Evolutionary conservation across 2,113 vertebrate genomes (phyloP).

Genomic region (Pseudopodoces humilis): DNA sequence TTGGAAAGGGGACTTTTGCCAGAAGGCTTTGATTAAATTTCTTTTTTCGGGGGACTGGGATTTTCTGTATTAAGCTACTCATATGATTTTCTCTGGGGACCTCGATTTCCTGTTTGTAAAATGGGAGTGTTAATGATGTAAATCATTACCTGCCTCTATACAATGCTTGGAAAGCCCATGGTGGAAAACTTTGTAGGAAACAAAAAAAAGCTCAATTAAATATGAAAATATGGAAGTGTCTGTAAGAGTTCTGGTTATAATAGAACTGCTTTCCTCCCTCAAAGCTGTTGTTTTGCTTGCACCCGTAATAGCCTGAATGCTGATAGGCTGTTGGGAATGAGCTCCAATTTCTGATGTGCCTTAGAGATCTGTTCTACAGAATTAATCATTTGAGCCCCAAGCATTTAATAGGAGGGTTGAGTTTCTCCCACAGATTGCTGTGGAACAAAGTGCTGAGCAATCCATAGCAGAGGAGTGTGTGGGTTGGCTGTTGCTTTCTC

Average conservation of each 20-base stretch:
- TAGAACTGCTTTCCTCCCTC: background rate
- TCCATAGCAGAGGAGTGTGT: background rate
- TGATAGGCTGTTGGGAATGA: background rate
- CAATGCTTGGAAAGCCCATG: background rate
- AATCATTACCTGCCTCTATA: background rate
- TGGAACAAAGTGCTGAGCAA: constrained; percentile 42
- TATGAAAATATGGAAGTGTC: background rate
- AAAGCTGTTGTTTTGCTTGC: background rate
- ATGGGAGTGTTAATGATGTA: background rate
- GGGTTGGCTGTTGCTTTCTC: constrained; percentile 31
- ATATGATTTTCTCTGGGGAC: background rate
- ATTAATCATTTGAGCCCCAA: background rate
- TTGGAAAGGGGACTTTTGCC: background rate
- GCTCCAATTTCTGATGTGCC: background rate
- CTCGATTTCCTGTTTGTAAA: background rate
- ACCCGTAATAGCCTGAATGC: background rate
- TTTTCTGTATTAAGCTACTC: background rate
- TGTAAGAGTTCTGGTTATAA: background rate
- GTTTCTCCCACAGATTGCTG: background rate
- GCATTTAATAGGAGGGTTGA: background rate
- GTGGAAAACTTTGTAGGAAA: background rate
- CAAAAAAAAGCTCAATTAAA: constrained; percentile 17
- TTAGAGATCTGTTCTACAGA: background rate
- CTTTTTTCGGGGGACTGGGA: background rate
- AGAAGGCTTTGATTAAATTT: background rate